Conservation (phyloP, 53 echinoderm and acorn worm species). For the Apostichopus leukothele region DNA sequence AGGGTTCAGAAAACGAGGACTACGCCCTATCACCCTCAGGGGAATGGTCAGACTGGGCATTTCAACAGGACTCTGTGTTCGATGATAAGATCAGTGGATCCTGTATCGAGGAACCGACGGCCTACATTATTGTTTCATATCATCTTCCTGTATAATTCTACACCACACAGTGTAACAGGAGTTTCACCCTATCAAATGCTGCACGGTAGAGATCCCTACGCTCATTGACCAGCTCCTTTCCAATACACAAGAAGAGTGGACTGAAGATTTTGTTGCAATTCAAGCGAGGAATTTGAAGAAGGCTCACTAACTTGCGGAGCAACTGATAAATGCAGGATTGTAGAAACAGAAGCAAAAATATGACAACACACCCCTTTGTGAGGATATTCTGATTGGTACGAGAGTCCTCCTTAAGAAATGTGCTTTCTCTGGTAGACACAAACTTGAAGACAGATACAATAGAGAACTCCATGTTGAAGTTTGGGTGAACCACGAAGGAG, state of each 20-base stretch:
- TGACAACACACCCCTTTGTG: background rate
- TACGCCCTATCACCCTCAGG: too few species aligned
- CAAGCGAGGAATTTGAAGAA: constrained; percentile 16
- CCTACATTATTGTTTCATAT: too few species aligned
- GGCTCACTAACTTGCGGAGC: background rate
- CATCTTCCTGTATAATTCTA: too few species aligned
- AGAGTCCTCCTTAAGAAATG: background rate
- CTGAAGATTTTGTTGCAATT: constrained; percentile 31
- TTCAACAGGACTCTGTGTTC: too few species aligned
- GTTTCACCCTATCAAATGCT: background rate
- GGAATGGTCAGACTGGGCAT: too few species aligned
- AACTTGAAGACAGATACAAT: constrained; percentile 10
- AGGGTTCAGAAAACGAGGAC: too few species aligned
- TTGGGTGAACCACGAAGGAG: background rate
- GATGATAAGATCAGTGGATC: too few species aligned
- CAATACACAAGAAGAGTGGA: constrained; percentile 34
- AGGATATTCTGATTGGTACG: background rate
- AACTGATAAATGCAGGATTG: background rate
- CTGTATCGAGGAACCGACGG: too few species aligned
- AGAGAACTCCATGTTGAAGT: background rate
- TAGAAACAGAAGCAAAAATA: background rate
- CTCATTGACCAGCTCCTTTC: constrained; percentile 50
- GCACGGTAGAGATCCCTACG: constrained; percentile 28
- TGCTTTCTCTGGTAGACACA: background rate
- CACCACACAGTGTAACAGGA: too few species aligned